Conservation (phyloP, 2,888 invertebrate species). For the Parasteatoda lunata region DNA sequence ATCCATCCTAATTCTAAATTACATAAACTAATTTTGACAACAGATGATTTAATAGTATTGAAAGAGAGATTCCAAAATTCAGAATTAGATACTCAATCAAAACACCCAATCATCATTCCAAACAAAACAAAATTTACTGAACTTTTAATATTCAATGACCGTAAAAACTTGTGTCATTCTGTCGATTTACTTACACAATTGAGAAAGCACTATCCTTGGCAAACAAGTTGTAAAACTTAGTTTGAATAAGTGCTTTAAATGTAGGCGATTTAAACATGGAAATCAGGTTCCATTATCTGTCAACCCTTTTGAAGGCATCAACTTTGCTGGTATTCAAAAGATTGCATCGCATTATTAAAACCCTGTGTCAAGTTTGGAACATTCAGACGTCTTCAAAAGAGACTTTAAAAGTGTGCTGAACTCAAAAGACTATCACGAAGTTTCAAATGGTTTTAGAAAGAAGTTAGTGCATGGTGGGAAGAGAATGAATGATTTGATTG, state of each 20-base stretch:
- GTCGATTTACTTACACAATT: slow-evolving; percentile 8
- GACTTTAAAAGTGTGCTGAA: too few species aligned
- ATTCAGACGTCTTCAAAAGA: too few species aligned
- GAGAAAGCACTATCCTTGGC: slow-evolving; percentile 7
- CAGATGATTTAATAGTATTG: not conserved
- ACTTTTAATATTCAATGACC: slow-evolving; percentile 4
- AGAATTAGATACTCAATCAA: not conserved
- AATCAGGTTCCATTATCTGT: not conserved
- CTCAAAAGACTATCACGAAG: too few species aligned
- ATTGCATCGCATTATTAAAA: too few species aligned
- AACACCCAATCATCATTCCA: not conserved
- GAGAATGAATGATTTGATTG: too few species aligned
- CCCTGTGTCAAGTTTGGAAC: too few species aligned
- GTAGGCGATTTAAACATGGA: not conserved
- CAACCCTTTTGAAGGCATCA: not conserved
- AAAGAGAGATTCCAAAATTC: not conserved
- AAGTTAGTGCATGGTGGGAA: too few species aligned
- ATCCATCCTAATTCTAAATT: not conserved
- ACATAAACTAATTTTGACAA: not conserved
- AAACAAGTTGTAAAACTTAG: not conserved
- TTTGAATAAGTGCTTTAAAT: slow-evolving; percentile 6
- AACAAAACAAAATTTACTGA: slow-evolving; percentile 14
- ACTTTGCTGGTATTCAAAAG: too few species aligned
- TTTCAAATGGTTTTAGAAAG: too few species aligned
- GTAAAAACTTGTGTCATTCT: not conserved